A percentile compares a stretch with the other conserved stretches of the same genome.
These are phyloP conservation scores for Metacarcinus magister DNA, from an alignment of 2,888 invertebrate species.

Conservation along the genomic window DNA sequence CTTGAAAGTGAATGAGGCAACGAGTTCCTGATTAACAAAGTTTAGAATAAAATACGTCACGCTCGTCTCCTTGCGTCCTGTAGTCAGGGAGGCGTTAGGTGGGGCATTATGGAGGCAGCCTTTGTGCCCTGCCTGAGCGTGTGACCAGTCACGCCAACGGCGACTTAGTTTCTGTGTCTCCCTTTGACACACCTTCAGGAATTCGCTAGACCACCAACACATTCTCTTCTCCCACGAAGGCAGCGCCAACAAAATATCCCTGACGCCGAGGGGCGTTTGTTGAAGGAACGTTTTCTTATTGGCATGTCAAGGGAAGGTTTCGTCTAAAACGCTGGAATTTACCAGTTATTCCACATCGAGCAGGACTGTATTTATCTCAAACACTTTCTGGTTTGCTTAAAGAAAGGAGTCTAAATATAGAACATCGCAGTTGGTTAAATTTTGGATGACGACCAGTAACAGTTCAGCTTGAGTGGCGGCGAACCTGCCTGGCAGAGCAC, in stretches of 20 bases:
- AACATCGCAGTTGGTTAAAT: not conserved
- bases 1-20: conserved; percentile 1
- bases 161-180: conserved; percentile 26
- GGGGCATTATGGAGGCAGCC: not conserved
- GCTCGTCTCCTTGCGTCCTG: conserved; percentile 3
- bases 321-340: not conserved
- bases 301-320: not conserved
- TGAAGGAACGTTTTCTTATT: not conserved
- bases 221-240: not conserved
- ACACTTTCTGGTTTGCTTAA: not conserved
- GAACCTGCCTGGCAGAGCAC: not conserved
- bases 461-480: not conserved
- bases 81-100: not conserved
- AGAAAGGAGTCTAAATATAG: not conserved
- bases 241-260: not conserved
- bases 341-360: not conserved
- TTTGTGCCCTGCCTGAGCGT: not conserved
- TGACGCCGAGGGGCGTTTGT: not conserved
- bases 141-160: conserved; percentile 26
- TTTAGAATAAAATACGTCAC: not conserved
- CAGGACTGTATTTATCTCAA: not conserved
- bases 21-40: not conserved
- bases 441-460: not conserved
- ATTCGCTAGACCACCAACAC: not conserved
- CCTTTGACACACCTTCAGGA: conserved; percentile 26